Percentiles rank a stretch among this genome's conserved stretches.
These are phyloP conservation scores for Acheta domesticus DNA, from an alignment of 2,888 invertebrate species.

Conservation along the genomic window DNA sequence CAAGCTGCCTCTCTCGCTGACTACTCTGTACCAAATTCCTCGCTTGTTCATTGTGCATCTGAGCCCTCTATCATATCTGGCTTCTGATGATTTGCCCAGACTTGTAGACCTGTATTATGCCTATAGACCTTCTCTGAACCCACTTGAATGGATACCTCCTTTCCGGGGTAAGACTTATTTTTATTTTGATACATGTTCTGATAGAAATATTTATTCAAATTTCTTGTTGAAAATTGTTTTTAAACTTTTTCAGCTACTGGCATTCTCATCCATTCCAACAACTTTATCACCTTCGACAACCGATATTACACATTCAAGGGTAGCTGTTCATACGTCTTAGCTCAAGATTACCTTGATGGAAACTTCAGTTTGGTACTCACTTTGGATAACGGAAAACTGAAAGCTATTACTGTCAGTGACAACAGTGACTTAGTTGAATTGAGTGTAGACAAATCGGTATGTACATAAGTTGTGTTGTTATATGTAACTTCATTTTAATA, in stretches of 20 bases:
- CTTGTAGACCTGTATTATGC: constrained; percentile 54
- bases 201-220: not conserved
- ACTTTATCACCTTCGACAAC: constrained; percentile 86
- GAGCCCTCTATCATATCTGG: constrained; percentile 59
- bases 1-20: constrained; percentile 47
- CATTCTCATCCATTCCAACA: constrained; percentile 72
- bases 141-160: constrained; percentile 60
- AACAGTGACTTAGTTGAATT: constrained; percentile 63
- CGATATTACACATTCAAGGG: constrained; percentile 76
- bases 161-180: constrained; percentile 57
- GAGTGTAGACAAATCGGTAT: constrained; percentile 61
- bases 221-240: not conserved
- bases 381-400: constrained; percentile 64
- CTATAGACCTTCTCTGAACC: constrained; percentile 55
- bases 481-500: constrained; percentile 12
- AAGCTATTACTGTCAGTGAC: constrained; percentile 66
- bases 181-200: not conserved
- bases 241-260: constrained; percentile 58
- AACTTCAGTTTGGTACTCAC: constrained; percentile 80
- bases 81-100: constrained; percentile 59
- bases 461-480: constrained; percentile 28
- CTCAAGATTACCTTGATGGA: constrained; percentile 77
- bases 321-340: constrained; percentile 77
- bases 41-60: constrained; percentile 56
- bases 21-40: constrained; percentile 53